Evolutionary conservation across 2,113 vertebrate genomes (phyloP).

Genomic region (Misgurnus mizolepis): DNA sequence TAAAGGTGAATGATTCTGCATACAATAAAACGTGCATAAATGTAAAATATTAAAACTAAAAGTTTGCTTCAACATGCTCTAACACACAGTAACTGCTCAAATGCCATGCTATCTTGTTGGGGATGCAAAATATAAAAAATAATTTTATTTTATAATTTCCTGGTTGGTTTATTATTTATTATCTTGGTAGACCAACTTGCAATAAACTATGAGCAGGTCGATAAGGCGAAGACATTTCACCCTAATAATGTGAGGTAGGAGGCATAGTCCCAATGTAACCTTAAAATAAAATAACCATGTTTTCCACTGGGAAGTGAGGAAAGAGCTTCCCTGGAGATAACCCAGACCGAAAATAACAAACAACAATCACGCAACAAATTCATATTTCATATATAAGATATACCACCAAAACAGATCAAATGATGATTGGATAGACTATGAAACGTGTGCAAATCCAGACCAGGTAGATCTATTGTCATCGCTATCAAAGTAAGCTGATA

Average conservation of each 20-base stretch:
- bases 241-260: constrained; percentile 31
- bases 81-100: neutral
- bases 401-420: neutral
- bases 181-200: constrained; percentile 14
- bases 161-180: neutral
- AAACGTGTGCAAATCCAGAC: constrained; percentile 45
- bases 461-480: constrained; percentile 44
- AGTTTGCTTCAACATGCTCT: neutral
- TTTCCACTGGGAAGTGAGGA: neutral
- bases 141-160: too few species aligned
- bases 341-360: neutral
- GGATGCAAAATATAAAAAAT: too few species aligned
- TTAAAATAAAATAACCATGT: constrained; percentile 34
- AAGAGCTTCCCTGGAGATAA: constrained; percentile 7
- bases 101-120: neutral
- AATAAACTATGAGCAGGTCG: neutral
- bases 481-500: constrained; percentile 4
- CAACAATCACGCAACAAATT: constrained; percentile 1
- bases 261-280: constrained; percentile 17
- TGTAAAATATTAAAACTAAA: neutral
- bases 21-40: neutral
- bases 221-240: neutral
- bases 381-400: neutral
- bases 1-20: too few species aligned
- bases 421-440: neutral